These are phyloP conservation scores for Pholis gunnellus DNA, from an alignment of 2,113 vertebrate species.

Conservation along the genomic window DNA sequence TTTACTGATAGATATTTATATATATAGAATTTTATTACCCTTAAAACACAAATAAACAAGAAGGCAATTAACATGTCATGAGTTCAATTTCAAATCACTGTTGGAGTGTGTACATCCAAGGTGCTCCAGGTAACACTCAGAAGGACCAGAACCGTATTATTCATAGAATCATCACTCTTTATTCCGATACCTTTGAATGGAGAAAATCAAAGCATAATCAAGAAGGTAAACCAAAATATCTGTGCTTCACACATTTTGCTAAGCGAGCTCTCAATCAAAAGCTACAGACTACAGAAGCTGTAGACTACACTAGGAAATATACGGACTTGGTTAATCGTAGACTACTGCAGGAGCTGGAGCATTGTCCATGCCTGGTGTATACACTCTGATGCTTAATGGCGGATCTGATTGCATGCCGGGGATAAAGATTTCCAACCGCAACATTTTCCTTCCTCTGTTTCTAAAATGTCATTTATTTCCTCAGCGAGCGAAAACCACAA, in stretches of 20 bases:
- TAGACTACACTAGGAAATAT: constrained; percentile 32
- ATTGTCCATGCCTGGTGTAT: constrained; percentile 29
- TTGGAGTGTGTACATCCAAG: neutral
- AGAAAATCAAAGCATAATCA: constrained; percentile 31
- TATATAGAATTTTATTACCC: neutral
- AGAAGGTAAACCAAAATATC: constrained; percentile 50
- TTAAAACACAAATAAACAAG: neutral
- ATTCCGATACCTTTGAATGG: constrained; percentile 51
- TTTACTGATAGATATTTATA: neutral
- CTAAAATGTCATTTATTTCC: constrained; percentile 20
- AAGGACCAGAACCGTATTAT: constrained; percentile 10
- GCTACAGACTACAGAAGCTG: constrained; percentile 19
- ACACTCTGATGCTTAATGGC: constrained; percentile 44
- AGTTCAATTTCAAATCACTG: neutral
- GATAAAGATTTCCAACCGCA: neutral
- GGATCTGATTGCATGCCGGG: constrained; percentile 25
- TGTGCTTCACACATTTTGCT: constrained; percentile 16
- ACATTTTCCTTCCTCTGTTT: constrained; percentile 15
- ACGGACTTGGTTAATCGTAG: constrained; percentile 35
- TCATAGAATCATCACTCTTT: constrained; percentile 58
- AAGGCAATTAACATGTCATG: neutral
- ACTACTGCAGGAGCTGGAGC: constrained; percentile 44
- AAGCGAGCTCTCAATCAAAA: constrained; percentile 46
- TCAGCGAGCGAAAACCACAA: neutral
- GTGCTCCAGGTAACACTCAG: constrained; percentile 4